Evolutionary conservation across 2,888 invertebrate species (phyloP), one percentile per base, ranked within the genome.

Genomic region (Hyppa rectilinea): DNA sequence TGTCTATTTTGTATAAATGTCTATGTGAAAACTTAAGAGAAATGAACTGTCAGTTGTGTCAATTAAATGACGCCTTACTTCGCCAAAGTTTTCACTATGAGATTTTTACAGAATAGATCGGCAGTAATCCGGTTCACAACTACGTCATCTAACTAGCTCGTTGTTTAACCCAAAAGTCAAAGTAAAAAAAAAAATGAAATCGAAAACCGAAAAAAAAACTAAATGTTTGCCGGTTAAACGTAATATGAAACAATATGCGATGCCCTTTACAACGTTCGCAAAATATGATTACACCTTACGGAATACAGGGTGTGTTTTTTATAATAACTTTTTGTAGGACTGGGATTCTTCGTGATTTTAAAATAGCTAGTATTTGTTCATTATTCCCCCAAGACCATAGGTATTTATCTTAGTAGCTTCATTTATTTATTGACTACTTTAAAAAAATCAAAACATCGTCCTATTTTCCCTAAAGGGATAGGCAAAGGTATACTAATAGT

Each of bases 211-310:
- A n/a, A n/a, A n/a, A n/a, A n/a, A n/a, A n/a, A n/a, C n/a, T n/a
- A n/a, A 40, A 9, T 40, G 3, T n/a, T 38, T 12, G 17, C 10
- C 23, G 1, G n/a, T n/a, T n/a, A 14, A 26, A 49, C n/a, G 20
- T 34, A 34, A 17, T 45, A 70, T 49, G 17, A 43, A 52, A 45
- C 36, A 68, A 36, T 10, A 50, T 29, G 14, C 14, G 23, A 23
- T 49, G 23, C 34, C 40, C 34, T 50, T 29, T 50, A 43, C 49
- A 49, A 50, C 56, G 34, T 26, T 49, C 12, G 5, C 12, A 43
- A 56, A 43, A 36, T 56, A 56, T 50, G 7, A 29, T 29, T 26
- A 36, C 29, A 4, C 6, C 9, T 50, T 2, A 6, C 7, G 26
- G 14, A 26, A n/a, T n/a, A 56, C n/a, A 43, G 47, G 53, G 0